A percentile compares a stretch with the other conserved stretches of the same genome.
These are phyloP conservation scores for Cantharis rustica DNA, from an alignment of 2,888 invertebrate species.

Conservation along the genomic window DNA sequence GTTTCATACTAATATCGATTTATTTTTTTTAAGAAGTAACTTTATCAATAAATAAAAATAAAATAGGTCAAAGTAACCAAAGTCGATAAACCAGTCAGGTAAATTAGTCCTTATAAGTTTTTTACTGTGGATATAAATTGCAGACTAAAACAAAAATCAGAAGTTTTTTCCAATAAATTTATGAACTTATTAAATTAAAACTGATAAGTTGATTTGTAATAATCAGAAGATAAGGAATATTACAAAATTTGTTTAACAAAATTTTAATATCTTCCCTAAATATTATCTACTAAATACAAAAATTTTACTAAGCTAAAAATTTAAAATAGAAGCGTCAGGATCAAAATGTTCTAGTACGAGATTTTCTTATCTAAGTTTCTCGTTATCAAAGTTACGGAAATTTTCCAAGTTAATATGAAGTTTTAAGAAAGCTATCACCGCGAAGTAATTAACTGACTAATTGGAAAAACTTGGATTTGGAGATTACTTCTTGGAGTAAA, in stretches of 20 bases:
- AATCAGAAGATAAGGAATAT: not conserved
- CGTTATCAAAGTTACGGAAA: not conserved
- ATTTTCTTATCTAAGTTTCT: not conserved
- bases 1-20: not conserved
- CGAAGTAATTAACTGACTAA: not conserved
- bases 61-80: not conserved
- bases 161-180: not conserved
- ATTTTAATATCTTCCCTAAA: not conserved
- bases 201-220: not conserved
- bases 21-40: not conserved
- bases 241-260: not conserved
- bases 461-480: not conserved
- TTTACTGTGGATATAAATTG: not conserved
- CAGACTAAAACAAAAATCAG: not conserved
- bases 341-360: not conserved
- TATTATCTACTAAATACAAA: too few species aligned
- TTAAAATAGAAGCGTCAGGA: not conserved
- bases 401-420: not conserved
- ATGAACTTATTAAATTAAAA: not conserved
- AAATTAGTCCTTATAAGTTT: not conserved
- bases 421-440: not conserved
- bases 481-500: not conserved
- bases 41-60: not conserved
- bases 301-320: too few species aligned
- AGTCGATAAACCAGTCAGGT: not conserved